These are phyloP conservation scores for Samia ricini DNA, from an alignment of 1,140 invertebrate genomes.

Conservation along the genomic window DNA sequence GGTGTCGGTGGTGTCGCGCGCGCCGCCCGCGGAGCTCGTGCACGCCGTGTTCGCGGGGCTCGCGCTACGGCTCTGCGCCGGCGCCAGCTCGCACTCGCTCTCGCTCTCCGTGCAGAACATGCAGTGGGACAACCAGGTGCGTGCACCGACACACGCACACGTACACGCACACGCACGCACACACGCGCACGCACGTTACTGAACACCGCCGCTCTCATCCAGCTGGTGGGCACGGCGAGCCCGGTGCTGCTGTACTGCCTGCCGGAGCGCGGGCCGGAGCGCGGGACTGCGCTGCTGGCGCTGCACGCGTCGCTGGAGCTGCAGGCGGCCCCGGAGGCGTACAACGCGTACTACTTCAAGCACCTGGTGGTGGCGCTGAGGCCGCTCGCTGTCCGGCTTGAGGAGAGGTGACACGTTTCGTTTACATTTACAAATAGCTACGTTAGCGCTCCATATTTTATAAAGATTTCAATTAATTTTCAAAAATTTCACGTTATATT, in stretches of 20 bases:
- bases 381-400: conserved; percentile 90
- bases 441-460: too few relatives aligned
- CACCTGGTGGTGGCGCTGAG: conserved; percentile 89
- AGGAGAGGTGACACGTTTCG: conserved; percentile 47
- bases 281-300: conserved; percentile 74
- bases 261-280: conserved; percentile 54
- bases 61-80: conserved; percentile 81
- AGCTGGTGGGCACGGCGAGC: conserved; percentile 88
- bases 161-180: too few relatives aligned
- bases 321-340: conserved; percentile 78
- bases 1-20: conserved; percentile 89
- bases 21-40: conserved; percentile 90
- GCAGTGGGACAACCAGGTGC: conserved; percentile 93
- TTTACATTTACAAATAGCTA: neutral
- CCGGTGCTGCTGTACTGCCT: conserved; percentile 89
- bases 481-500: neutral
- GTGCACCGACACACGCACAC: neutral
- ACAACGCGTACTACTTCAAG: conserved; percentile 77
- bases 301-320: conserved; percentile 82
- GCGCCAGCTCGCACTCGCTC: conserved; percentile 79
- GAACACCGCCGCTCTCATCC: neutral
- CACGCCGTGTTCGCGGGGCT: conserved; percentile 89
- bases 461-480: neutral
- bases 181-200: too few relatives aligned
- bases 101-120: conserved; percentile 85